Evolutionary conservation across 2,113 vertebrate genomes (phyloP).

Genomic region (Porphyrio hochstetteri): DNA sequence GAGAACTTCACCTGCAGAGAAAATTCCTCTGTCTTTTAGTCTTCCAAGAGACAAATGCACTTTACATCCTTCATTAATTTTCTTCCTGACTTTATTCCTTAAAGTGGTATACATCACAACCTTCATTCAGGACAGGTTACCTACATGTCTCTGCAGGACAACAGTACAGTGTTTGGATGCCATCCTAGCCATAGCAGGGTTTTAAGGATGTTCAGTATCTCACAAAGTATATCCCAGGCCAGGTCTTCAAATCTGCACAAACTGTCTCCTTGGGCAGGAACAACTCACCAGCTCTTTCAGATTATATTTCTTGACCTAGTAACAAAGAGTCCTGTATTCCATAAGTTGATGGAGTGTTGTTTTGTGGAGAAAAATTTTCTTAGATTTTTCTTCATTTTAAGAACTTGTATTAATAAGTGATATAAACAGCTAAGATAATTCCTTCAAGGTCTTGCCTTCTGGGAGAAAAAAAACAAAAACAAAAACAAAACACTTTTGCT

Average conservation of each 20-base stretch:
- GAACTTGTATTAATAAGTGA: neutral
- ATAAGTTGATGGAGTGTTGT: neutral
- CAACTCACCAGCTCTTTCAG: neutral
- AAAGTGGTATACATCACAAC: neutral
- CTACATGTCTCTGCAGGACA: neutral
- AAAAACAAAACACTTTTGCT: accelerated
- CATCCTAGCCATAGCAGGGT: neutral
- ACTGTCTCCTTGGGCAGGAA: neutral
- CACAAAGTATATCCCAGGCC: neutral
- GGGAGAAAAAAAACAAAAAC: neutral
- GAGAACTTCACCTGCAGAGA: neutral
- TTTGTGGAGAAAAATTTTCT: neutral
- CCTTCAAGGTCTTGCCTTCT: neutral
- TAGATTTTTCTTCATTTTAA: neutral
- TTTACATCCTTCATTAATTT: neutral
- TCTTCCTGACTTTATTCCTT: neutral
- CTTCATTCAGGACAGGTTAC: neutral
- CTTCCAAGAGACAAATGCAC: neutral
- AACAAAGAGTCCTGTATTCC: neutral
- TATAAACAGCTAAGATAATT: neutral
- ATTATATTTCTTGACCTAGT: neutral
- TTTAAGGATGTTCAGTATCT: neutral
- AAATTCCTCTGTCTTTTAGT: neutral
- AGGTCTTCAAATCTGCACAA: neutral
- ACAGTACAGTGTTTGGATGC: neutral